These are phyloP conservation scores for Pogonophryne albipinna DNA, from an alignment of 2,797 vertebrate genomes.

Conservation along the genomic window DNA sequence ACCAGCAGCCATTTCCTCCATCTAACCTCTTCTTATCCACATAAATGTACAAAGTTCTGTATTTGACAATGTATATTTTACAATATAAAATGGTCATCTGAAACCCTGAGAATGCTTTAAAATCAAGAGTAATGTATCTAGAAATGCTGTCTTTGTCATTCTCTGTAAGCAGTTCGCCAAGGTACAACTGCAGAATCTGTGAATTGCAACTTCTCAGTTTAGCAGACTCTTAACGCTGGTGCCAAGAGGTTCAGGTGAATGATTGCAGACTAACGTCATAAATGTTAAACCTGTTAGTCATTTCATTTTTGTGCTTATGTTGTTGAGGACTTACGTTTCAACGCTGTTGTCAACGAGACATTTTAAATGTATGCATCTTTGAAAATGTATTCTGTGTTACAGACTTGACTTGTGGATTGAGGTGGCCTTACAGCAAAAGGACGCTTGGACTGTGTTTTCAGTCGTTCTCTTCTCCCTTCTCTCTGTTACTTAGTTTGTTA, in stretches of 20 bases:
- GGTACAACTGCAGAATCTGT: slow-evolving; percentile 79
- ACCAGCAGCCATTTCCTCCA: slow-evolving; percentile 62
- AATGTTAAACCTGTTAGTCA: slow-evolving; percentile 70
- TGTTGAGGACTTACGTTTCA: slow-evolving; percentile 71
- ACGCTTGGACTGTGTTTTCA: slow-evolving; percentile 66
- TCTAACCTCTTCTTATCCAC: slow-evolving; percentile 51
- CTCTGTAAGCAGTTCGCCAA: slow-evolving; percentile 74
- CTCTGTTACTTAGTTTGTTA: slow-evolving; percentile 67
- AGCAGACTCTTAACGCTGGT: slow-evolving; percentile 70
- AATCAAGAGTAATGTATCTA: slow-evolving; percentile 65
- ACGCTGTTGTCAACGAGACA: slow-evolving; percentile 73
- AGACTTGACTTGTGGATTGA: slow-evolving; percentile 82
- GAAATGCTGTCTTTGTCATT: slow-evolving; percentile 69
- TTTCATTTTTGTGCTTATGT: slow-evolving; percentile 72
- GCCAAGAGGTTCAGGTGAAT: slow-evolving; percentile 78
- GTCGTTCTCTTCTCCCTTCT: slow-evolving; percentile 60
- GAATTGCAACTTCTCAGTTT: slow-evolving; percentile 57
- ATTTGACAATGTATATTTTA: slow-evolving; percentile 42
- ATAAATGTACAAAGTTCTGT: slow-evolving; percentile 40
- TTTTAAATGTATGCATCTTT: slow-evolving; percentile 75
- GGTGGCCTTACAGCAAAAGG: slow-evolving; percentile 86
- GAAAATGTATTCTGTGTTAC: slow-evolving; percentile 73
- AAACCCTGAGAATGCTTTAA: slow-evolving; percentile 70
- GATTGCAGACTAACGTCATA: slow-evolving; percentile 66
- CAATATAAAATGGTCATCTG: slow-evolving; percentile 49